Evolutionary conservation across 2,113 vertebrate genomes (phyloP).

Genomic region (Psephotus haematonotus): DNA sequence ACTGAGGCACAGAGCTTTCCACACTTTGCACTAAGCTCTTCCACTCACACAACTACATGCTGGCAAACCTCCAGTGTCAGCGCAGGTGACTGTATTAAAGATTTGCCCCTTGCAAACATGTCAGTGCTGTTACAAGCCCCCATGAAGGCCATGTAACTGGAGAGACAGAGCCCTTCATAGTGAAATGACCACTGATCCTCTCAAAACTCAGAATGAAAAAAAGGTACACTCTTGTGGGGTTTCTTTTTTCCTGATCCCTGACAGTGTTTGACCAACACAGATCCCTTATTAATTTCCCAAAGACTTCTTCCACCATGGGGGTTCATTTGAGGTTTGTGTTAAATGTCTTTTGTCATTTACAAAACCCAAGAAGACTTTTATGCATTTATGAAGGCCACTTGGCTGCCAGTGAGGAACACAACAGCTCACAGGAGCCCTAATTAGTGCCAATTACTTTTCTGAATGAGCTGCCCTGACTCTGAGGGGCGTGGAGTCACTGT

Average conservation of each 20-base stretch:
- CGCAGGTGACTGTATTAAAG: background rate
- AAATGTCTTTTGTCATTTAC: background rate
- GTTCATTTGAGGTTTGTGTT: background rate
- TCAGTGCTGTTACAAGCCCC: background rate
- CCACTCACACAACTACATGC: background rate
- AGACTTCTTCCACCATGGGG: background rate
- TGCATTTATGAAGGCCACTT: background rate
- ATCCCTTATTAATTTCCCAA: background rate
- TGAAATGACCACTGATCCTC: background rate
- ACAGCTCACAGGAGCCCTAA: background rate
- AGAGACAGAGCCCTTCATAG: background rate
- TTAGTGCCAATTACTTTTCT: background rate
- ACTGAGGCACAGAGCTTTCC: background rate
- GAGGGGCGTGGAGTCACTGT: rapidly evolving
- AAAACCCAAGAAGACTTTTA: background rate
- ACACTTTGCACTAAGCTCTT: background rate
- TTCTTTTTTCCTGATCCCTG: background rate
- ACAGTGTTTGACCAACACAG: background rate
- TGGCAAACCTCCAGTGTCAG: background rate
- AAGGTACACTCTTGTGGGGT: background rate
- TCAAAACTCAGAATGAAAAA: background rate
- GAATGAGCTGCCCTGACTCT: background rate
- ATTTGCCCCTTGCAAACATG: background rate
- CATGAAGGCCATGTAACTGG: background rate
- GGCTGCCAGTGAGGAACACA: background rate